Base-by-base conservation (phyloP, 2,797 vertebrate species). In the Micromesistius poutassou region DNA sequence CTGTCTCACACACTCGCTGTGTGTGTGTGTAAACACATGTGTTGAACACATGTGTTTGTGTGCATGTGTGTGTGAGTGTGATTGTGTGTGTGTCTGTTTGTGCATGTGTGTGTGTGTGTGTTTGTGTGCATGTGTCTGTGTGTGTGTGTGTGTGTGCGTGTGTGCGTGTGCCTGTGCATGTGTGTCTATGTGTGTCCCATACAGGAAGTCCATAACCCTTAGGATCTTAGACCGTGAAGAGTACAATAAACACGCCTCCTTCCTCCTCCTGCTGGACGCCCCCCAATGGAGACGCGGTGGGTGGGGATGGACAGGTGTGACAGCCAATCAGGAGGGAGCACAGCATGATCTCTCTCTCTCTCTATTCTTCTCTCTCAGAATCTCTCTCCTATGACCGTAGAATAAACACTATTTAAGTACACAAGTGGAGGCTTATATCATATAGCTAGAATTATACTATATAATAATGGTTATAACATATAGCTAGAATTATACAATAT, bases 191-290 rank as follows among this genome's bases (percentile, higher is more conserved):
- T 97, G 86, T 90, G 84, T 95, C 84, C 94, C 95, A 95, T 91
- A 95, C 98, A 99, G 98, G 97, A 98, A 99, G 94, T 95, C 93
- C 96, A 94, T 99, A 95, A 93, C 94, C 91, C 80, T 99, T 96
- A 97, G 93, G 95, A 94, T 99, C 94, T 95, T 96, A 97, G 96
- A 99, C 95, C 97, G 96, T 92, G 97, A 98, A 96, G 97, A 97
- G 93, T 99, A 99, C 96, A 95, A 97, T 96, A 99, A 98, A 97
- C 96, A 95, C 94, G 95, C 95, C 95, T 97, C 94, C 95, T 98
- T 99, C 97, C 97, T 92, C 96, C 71, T 99, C 94, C 94, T 96
- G 92, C 97, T 99, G 89, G 94, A 96, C 92, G 93, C 94, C 84
- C 98, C 98, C 87, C 89, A 95, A 87, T 99, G 98, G 98, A 96